Evolutionary conservation across 2,888 invertebrate species (phyloP), one percentile per base, ranked within the genome.

Genomic region (Encarsia formosa): DNA sequence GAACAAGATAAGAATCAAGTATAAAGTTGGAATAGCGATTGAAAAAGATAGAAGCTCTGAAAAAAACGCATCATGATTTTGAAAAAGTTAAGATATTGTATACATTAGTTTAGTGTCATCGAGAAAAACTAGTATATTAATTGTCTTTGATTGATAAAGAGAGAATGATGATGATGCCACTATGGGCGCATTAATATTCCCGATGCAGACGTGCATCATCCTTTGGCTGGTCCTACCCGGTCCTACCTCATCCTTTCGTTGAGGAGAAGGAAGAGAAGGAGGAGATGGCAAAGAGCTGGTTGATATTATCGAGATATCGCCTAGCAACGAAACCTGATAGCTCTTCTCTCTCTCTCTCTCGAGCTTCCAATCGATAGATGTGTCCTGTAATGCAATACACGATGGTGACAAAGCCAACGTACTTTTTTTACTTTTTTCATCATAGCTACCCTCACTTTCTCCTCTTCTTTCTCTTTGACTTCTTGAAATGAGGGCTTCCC

Each of bases 291-390:
- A 45, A 48, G 49, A 40, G 16, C 40, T 38, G 55, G 49, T 54
- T 61, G 63, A 64, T 64, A 67, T 66, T 63, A 63, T 66, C 63
- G 61, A 41, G 47, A 68, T 68, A 70, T 69, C 65, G 63, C 69
- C 66, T 70, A 67, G 70, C 70, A 70, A 70, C 70, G 69, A 66
- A 65, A 69, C 63, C 69, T 64, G 66, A 70, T 70, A 69, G 66
- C 64, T 65, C 59, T n/a, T n/a, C n/a, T n/a, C n/a, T n/a, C n/a
- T n/a, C n/a, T n/a, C n/a, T n/a, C n/a, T n/a, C 59, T 60, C 53
- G 26, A 26, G 26, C 26, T 26, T 6, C 60, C 61, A 66, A 67
- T 70, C 69, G 66, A 70, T 70, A 65, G 65, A 60, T 59, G n/a
- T n/a, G 59, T 52, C 59, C 60, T 59, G 61, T 63, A 67, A 65